Base-by-base conservation (phyloP, 2,797 vertebrate species). In the Kryptolebias ocellatus region DNA sequence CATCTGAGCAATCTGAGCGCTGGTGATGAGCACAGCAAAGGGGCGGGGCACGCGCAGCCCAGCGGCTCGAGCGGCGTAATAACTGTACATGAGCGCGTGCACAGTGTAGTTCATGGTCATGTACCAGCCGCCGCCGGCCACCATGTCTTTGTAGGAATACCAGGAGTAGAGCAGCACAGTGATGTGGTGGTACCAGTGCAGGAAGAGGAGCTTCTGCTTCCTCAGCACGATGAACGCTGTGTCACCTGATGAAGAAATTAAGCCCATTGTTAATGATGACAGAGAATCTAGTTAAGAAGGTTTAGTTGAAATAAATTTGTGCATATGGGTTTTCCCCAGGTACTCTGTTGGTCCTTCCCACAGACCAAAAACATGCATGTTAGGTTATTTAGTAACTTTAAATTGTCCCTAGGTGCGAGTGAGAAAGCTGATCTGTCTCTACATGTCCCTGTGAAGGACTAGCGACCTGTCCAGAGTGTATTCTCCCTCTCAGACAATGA, bases 161-260 rank as follows among this genome's bases (percentile, higher is more conserved):
- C 93, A 95, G 54, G 92, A 75, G 83, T 93, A 97, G 3, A 96
- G 70, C 69, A 97, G 93, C 59, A 96, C 95, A 0, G 95, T 95
- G 90, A 96, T 94, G 90, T 96, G 96, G 84, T 96, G 96, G 85
- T 95, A 97, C 96, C 96, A 97, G 91, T 97, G 96, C 66, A 97
- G 90, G 74, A 96, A 96, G 88, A 96, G 94, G 84, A 97, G 95
- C 0, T 92, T 94, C 86, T 95, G 95, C 84, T 97, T 97, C 18
- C 95, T 92, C 46, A 97, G 91, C 52, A 96, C 74, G 58, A 97
- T 96, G 92, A 97, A 97, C 59, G 92, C 72, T 0, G 95, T 97
- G 92, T 97, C 96, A 49, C 95, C 96, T 96, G 85, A 96, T 95
- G 20, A 24, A 24, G 20, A 24, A 24, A 24, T 24, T 24, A 24